Conservation (phyloP, 2,797 vertebrate species). For the Hyperoplus immaculatus region DNA sequence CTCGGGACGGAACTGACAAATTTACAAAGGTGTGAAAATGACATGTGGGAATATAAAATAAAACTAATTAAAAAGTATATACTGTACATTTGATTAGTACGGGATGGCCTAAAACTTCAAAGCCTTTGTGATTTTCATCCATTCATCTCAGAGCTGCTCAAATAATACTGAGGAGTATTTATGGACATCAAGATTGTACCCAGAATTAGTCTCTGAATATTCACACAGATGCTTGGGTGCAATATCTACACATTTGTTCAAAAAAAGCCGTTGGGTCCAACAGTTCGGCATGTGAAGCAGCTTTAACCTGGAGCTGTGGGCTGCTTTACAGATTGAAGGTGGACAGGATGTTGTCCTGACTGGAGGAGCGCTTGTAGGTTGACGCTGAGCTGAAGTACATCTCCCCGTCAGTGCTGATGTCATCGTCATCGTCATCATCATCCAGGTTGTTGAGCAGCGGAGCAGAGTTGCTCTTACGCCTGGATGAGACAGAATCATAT, state of each 20-base stretch:
- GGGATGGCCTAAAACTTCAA: slow-evolving; percentile 7
- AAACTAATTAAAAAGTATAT: slow-evolving; percentile 44
- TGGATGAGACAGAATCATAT: slow-evolving; percentile 58
- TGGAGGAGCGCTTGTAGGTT: slow-evolving; percentile 86
- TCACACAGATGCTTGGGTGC: slow-evolving; percentile 24
- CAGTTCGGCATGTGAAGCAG: slow-evolving; percentile 24
- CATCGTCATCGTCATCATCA: slow-evolving; percentile 89
- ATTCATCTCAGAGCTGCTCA: slow-evolving; percentile 49
- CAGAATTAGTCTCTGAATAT: slow-evolving; percentile 21
- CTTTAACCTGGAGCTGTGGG: background rate
- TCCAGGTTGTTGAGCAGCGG: slow-evolving; percentile 89
- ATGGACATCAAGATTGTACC: background rate
- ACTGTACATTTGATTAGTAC: slow-evolving; percentile 38
- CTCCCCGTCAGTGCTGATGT: slow-evolving; percentile 93
- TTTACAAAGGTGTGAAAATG: slow-evolving; percentile 9
- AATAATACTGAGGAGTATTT: slow-evolving; percentile 74
- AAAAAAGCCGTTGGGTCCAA: slow-evolving; percentile 41
- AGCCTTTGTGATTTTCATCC: slow-evolving; percentile 24
- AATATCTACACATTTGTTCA: slow-evolving; percentile 25
- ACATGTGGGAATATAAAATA: slow-evolving; percentile 18
- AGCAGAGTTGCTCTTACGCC: slow-evolving; percentile 90
- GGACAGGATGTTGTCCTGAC: slow-evolving; percentile 81
- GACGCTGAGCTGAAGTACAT: slow-evolving; percentile 90
- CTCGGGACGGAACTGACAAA: slow-evolving; percentile 4
- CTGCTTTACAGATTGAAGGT: slow-evolving; percentile 73